These are phyloP conservation scores for Isotomurus palustris DNA, from an alignment of 2,888 invertebrate species.

Conservation along the genomic window DNA sequence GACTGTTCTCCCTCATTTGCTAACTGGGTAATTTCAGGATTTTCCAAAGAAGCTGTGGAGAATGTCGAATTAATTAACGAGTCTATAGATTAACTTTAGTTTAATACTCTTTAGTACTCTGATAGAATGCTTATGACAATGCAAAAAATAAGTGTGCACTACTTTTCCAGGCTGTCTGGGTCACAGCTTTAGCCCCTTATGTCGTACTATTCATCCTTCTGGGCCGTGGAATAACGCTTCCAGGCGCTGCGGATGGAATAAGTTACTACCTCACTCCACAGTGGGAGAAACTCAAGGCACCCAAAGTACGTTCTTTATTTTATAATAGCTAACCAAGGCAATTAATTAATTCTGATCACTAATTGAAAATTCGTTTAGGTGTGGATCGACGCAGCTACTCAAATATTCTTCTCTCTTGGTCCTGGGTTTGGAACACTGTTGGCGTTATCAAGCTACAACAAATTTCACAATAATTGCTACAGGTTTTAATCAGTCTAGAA, in stretches of 20 bases:
- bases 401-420: conserved; percentile 89
- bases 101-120: not conserved
- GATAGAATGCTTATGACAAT: not conserved
- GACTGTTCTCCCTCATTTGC: too few relatives aligned
- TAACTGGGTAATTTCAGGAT: too few relatives aligned
- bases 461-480: conserved; percentile 79
- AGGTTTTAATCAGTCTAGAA: conserved; percentile 48
- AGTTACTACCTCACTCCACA: conserved; percentile 82
- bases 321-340: too few relatives aligned
- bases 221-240: conserved; percentile 75
- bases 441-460: conserved; percentile 88
- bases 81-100: too few relatives aligned
- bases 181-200: conserved; percentile 90
- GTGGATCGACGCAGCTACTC: conserved; percentile 91
- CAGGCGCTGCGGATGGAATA: conserved; percentile 80
- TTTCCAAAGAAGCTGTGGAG: too few relatives aligned
- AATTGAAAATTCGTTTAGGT: conserved; percentile 56
- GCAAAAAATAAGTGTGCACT: too few relatives aligned
- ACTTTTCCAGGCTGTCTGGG: conserved; percentile 80
- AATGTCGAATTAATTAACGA: too few relatives aligned
- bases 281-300: conserved; percentile 75
- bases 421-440: conserved; percentile 88
- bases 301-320: conserved; percentile 60
- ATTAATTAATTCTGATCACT: too few relatives aligned
- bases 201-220: conserved; percentile 80